Evolutionary conservation across 2,113 vertebrate species (phyloP).

Genomic region (Acanthisitta chloris): DNA sequence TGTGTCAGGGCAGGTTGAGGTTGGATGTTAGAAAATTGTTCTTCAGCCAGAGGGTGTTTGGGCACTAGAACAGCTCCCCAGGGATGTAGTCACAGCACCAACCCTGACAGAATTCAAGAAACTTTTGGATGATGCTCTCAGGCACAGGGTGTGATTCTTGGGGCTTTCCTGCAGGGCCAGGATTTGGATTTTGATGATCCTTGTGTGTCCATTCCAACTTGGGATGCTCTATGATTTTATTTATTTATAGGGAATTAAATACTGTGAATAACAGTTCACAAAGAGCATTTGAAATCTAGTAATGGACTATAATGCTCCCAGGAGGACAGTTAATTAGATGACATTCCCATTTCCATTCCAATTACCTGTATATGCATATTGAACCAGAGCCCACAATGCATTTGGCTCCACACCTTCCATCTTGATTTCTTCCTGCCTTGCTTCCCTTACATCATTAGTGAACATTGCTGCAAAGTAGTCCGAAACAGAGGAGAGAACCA

Average conservation of each 20-base stretch:
- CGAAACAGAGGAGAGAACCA: constrained; percentile 95
- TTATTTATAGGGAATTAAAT: not conserved
- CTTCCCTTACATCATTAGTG: constrained; percentile 94
- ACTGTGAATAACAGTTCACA: not conserved
- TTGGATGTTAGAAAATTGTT: not conserved
- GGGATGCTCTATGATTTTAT: not conserved
- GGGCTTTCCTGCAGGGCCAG: not conserved
- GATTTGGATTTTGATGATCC: not conserved
- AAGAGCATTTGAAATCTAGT: not conserved
- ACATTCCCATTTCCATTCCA: not conserved
- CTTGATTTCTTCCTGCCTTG: constrained; percentile 96
- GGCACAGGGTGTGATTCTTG: not conserved
- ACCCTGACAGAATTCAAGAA: not conserved
- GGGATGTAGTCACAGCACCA: not conserved
- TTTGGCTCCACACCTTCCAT: constrained; percentile 97
- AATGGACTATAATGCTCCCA: not conserved
- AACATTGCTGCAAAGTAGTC: constrained; percentile 99
- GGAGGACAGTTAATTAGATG: not conserved
- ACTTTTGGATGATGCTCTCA: not conserved
- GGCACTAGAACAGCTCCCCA: not conserved
- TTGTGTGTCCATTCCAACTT: not conserved
- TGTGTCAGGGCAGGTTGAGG: too few relatives aligned
- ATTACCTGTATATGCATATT: constrained; percentile 95
- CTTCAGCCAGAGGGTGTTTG: not conserved
- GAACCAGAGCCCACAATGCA: constrained; percentile 95